Conservation (phyloP, 1,140 invertebrate species). For the Euwallacea similis region DNA sequence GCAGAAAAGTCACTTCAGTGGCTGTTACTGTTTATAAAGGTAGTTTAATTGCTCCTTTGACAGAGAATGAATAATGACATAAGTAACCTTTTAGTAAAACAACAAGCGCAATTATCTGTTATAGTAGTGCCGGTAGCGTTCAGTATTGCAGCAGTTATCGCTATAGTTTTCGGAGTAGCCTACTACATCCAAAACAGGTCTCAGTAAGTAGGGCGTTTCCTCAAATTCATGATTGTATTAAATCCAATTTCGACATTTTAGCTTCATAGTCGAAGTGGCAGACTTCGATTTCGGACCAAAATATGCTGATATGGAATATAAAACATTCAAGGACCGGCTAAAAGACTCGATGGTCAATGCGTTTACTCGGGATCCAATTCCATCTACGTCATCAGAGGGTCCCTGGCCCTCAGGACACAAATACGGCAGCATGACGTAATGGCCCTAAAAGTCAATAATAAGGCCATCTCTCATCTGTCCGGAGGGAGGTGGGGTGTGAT, state of each 20-base stretch:
- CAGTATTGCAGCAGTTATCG: constrained; percentile 73
- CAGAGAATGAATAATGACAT: too few species aligned
- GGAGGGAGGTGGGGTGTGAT: too few species aligned
- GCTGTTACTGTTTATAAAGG: constrained; percentile 81
- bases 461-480: too few species aligned
- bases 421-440: constrained; percentile 52
- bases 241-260: constrained; percentile 48
- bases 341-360: constrained; percentile 74
- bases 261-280: constrained; percentile 80
- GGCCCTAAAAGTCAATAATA: too few species aligned
- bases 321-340: constrained; percentile 78
- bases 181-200: constrained; percentile 79
- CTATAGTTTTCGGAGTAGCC: constrained; percentile 82
- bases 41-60: constrained; percentile 50
- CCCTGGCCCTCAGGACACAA: constrained; percentile 51
- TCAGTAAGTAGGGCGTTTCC: constrained; percentile 55
- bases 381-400: constrained; percentile 45
- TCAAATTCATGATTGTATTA: not conserved
- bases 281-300: constrained; percentile 85
- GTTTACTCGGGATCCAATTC: constrained; percentile 50
- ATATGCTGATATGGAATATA: constrained; percentile 76
- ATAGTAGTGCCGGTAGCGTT: constrained; percentile 82
- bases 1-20: constrained; percentile 65
- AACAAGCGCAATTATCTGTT: constrained; percentile 78
- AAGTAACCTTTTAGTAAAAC: constrained; percentile 62